These are phyloP conservation scores for Mamestra brassicae DNA, from an alignment of 2,888 invertebrate genomes.

Conservation along the genomic window DNA sequence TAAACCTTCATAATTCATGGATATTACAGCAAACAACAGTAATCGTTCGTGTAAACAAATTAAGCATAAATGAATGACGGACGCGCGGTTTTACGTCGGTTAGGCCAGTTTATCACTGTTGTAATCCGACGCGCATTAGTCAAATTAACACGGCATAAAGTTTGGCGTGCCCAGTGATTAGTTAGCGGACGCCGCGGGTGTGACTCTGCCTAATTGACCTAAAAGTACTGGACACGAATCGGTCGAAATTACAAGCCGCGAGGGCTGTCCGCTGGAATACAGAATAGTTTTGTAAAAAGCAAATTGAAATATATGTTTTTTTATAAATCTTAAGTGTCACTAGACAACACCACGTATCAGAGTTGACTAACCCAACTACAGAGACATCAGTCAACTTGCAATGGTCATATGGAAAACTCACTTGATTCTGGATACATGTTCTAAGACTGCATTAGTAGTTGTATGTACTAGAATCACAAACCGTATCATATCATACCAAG, in stretches of 20 bases:
- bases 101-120: conserved; percentile 82
- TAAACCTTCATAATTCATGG: conserved; percentile 49
- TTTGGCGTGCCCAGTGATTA: conserved; percentile 89
- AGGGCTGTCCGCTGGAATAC: conserved; percentile 78
- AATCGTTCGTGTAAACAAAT: conserved; percentile 76
- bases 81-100: conserved; percentile 75
- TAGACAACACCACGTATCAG: too few relatives aligned
- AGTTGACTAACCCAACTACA: background rate
- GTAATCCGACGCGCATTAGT: conserved; percentile 88
- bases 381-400: background rate
- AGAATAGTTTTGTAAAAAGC: conserved; percentile 7
- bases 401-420: background rate
- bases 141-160: conserved; percentile 91
- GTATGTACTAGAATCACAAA: background rate
- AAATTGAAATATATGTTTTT: background rate
- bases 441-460: background rate
- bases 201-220: conserved; percentile 90
- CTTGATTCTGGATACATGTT: background rate
- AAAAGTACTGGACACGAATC: conserved; percentile 90
- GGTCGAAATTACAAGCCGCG: conserved; percentile 83
- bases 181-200: conserved; percentile 82
- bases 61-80: conserved; percentile 79
- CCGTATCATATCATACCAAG: background rate
- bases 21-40: conserved; percentile 64
- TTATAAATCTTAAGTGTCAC: background rate